These are phyloP conservation scores for cat (Felis catus) DNA, from an alignment of 2,113 vertebrate species.

Conservation along the genomic window DNA sequence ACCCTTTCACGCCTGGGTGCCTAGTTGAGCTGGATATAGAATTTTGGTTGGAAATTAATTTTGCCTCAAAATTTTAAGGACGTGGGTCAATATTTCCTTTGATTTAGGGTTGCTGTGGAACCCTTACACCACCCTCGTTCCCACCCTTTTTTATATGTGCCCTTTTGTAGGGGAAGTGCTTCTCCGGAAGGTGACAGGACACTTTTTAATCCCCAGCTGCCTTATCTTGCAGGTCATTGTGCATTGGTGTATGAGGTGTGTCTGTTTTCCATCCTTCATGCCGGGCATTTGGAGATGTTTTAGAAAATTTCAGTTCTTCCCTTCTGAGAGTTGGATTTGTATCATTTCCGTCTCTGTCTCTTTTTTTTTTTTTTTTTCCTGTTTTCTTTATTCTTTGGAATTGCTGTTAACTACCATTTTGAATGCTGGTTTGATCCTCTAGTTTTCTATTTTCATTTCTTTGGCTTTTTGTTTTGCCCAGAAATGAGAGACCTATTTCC, in stretches of 20 bases:
- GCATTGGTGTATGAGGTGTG: too few species aligned
- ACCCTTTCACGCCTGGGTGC: not conserved
- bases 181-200: not conserved
- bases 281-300: not conserved
- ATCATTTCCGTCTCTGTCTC: not conserved
- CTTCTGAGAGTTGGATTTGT: not conserved
- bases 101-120: not conserved
- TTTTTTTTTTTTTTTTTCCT: rapidly evolving
- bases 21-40: not conserved
- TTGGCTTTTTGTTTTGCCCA: not conserved
- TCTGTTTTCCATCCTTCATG: not conserved
- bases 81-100: not conserved
- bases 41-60: not conserved
- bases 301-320: not conserved
- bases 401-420: not conserved
- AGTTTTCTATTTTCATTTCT: not conserved
- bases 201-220: not conserved
- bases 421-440: not conserved
- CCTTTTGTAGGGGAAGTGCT: not conserved
- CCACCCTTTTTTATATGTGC: not conserved
- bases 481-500: not conserved
- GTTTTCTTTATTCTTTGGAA: not conserved
- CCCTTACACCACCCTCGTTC: not conserved
- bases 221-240: not conserved
- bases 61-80: not conserved